Evolutionary conservation across 1,140 invertebrate genomes (phyloP).

Genomic region (Cylas formicarius): DNA sequence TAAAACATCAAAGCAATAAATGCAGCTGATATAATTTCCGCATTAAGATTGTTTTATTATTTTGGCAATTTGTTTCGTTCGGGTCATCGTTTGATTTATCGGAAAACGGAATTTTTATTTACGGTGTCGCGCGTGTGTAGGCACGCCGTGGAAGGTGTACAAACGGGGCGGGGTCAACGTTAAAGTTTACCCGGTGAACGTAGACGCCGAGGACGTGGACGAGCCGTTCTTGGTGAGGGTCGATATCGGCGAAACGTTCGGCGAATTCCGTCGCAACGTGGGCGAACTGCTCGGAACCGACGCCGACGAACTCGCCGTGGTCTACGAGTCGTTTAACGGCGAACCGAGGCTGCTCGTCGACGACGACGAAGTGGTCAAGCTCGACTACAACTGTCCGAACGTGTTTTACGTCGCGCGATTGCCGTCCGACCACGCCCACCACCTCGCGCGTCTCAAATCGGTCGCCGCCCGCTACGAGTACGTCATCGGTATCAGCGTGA

Average conservation of each 20-base stretch:
- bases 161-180: slow-evolving; percentile 57
- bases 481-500: slow-evolving; percentile 53
- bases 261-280: slow-evolving; percentile 39
- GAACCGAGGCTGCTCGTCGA: slow-evolving; percentile 46
- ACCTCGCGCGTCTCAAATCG: no score
- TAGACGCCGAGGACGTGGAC: slow-evolving; percentile 54
- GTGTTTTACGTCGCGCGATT: no score
- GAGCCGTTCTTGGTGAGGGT: slow-evolving; percentile 56
- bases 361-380: slow-evolving; percentile 35
- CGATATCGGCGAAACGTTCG: slow-evolving; percentile 50
- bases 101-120: slow-evolving; percentile 1
- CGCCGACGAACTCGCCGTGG: slow-evolving; percentile 31
- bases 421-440: no score
- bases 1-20: no score
- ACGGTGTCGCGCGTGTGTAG: slow-evolving; percentile 16
- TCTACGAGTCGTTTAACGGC: slow-evolving; percentile 46
- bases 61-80: no score
- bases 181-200: slow-evolving; percentile 58
- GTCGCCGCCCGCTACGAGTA: slow-evolving; percentile 51
- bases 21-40: no score
- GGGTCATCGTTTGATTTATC: no score
- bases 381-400: slow-evolving; percentile 32
- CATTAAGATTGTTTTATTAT: neutral
- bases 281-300: no score
- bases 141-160: slow-evolving; percentile 54